phyloP scores from a whole-genome alignment of 1,140 invertebrate genomes.

The Meloidogyne chitwoodi region DNA sequence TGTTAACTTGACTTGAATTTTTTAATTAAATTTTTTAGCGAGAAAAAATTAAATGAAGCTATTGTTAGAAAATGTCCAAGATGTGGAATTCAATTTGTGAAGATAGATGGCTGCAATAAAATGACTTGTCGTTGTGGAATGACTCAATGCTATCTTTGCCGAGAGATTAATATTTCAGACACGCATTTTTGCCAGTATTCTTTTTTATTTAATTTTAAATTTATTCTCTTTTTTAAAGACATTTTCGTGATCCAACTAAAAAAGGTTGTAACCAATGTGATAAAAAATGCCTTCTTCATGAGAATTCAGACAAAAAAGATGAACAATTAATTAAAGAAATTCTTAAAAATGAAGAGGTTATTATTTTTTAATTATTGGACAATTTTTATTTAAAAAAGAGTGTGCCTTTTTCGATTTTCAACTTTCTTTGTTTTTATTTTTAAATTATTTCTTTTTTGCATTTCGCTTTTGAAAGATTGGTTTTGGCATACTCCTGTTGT shows the following conservation, averaged over 20 bases:
- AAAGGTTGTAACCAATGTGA: conserved; percentile 16
- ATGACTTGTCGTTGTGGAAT: conserved; percentile 71
- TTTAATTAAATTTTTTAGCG: conserved; percentile 19
- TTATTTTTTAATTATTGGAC: too few species aligned
- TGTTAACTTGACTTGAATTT: not conserved
- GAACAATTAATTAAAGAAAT: conserved; percentile 19
- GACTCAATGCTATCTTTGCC: conserved; percentile 30
- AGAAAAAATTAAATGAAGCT: conserved; percentile 33
- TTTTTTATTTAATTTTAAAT: not conserved
- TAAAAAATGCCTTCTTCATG: conserved; percentile 29
- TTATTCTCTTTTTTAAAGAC: conserved; percentile 12
- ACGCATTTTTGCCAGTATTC: conserved; percentile 60
- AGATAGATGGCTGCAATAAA: conserved; percentile 71
- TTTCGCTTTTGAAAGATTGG: too few species aligned
- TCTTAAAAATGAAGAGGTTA: not conserved
- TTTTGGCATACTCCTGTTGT: too few species aligned
- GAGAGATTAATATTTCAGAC: conserved; percentile 64
- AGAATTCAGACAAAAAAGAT: conserved; percentile 25
- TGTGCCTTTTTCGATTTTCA: too few species aligned
- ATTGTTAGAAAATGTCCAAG: conserved; percentile 65
- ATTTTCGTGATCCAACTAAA: conserved; percentile 22
- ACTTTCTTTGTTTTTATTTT: too few species aligned
- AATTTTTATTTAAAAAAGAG: too few species aligned
- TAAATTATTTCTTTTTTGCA: too few species aligned
- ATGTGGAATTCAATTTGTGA: conserved; percentile 67